Evolutionary conservation across 2,797 vertebrate genomes (phyloP).

Genomic region (Luscinia megarhynchos): DNA sequence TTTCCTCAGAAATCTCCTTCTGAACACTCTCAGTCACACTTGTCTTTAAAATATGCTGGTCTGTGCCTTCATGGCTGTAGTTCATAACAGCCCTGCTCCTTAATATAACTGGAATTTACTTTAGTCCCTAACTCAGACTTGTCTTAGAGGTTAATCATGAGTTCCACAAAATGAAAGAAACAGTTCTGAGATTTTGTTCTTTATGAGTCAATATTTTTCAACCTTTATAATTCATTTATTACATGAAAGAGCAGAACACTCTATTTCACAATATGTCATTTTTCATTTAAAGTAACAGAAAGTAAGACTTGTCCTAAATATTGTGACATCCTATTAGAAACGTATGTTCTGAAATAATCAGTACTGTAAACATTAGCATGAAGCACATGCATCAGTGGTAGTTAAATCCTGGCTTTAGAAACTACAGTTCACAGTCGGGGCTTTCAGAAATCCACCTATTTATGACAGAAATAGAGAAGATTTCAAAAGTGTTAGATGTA

Average conservation of each 20-base stretch:
- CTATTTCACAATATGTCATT: not conserved
- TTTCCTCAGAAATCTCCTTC: not conserved
- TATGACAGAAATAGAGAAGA: not conserved
- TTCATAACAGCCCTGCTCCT: not conserved
- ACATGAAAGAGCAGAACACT: not conserved
- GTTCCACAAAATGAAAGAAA: not conserved
- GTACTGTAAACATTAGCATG: not conserved
- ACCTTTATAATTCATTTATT: conserved; percentile 19
- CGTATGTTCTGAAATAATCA: not conserved
- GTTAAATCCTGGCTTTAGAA: not conserved
- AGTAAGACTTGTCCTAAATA: not conserved
- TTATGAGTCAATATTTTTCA: conserved; percentile 19
- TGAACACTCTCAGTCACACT: not conserved
- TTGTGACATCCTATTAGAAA: not conserved
- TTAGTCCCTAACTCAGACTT: not conserved
- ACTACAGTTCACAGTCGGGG: not conserved
- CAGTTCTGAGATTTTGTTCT: not conserved
- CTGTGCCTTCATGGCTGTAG: not conserved
- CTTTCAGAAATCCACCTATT: not conserved
- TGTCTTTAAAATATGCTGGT: not conserved
- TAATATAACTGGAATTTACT: not conserved
- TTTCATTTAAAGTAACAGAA: conserved; percentile 29
- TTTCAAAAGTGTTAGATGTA: not conserved
- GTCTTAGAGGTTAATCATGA: conserved; percentile 2
- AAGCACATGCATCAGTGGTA: not conserved